A percentile compares a stretch with the other conserved stretches of the same genome.
These are phyloP conservation scores for Mormyrus hasselquistii DNA, from an alignment of 2,797 vertebrate genomes.

Conservation along the genomic window DNA sequence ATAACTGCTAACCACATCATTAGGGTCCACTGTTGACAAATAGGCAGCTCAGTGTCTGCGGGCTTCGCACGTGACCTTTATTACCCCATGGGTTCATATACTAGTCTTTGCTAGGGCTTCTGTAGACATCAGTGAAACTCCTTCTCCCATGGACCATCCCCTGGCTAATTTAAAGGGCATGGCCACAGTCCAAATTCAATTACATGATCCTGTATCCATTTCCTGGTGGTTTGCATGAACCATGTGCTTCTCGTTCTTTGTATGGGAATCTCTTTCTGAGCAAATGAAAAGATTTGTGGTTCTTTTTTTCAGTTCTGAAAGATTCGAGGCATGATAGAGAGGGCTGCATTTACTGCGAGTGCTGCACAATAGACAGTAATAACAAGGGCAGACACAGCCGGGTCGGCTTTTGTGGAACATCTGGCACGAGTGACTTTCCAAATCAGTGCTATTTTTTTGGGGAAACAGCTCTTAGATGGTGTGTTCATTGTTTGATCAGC, in stretches of 20 bases:
- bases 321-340: neutral
- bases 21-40: conserved; percentile 1
- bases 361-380: neutral
- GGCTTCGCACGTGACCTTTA: neutral
- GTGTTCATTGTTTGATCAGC: neutral
- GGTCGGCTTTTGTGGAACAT: neutral
- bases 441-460: neutral
- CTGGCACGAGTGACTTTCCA: neutral
- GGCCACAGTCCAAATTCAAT: neutral
- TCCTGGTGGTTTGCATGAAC: neutral
- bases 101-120: neutral
- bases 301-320: neutral
- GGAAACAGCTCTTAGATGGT: neutral
- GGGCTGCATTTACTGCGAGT: neutral
- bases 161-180: conserved; percentile 16
- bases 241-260: conserved; percentile 1
- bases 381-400: neutral
- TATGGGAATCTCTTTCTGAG: neutral
- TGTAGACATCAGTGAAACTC: neutral
- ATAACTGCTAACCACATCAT: neutral
- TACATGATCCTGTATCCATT: conserved; percentile 1
- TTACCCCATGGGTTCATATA: neutral
- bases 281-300: conserved; percentile 11
- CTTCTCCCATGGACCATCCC: neutral
- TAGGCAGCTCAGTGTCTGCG: neutral